Percentiles rank a stretch among this genome's conserved stretches.
Conservation (phyloP, 2,888 invertebrate species). For the Steinernema carpocapsae region DNA sequence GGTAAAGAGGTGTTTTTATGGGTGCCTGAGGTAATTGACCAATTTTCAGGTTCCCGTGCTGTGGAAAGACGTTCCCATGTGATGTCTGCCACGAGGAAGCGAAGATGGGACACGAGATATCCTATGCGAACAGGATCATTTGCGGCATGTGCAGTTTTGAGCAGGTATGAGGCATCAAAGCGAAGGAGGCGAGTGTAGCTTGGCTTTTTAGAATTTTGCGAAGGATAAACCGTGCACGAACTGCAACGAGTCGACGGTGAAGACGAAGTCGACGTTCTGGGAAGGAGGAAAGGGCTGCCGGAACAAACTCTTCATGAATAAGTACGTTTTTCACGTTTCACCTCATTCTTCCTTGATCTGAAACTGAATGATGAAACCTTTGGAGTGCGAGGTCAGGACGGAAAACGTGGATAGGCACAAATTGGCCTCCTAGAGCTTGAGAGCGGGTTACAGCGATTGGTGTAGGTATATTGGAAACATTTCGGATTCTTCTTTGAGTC, state of each 20-base stretch:
- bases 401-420: too few relatives aligned
- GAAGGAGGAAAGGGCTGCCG: slow-evolving; percentile 72
- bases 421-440: too few relatives aligned
- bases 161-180: slow-evolving; percentile 67
- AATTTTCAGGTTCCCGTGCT: slow-evolving; percentile 71
- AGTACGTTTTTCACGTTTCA: slow-evolving; percentile 55
- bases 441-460: too few relatives aligned
- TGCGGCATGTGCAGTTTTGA: slow-evolving; percentile 72
- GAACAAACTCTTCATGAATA: slow-evolving; percentile 70
- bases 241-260: slow-evolving; percentile 42
- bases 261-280: slow-evolving; percentile 69
- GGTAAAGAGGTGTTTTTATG: slow-evolving; percentile 58
- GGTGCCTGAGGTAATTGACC: background rate
- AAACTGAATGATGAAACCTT: too few relatives aligned
- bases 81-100: slow-evolving; percentile 71
- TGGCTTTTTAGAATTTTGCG: slow-evolving; percentile 43
- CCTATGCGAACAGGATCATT: slow-evolving; percentile 71
- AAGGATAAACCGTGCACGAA: slow-evolving; percentile 41
- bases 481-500: too few relatives aligned
- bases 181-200: too few relatives aligned
- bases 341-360: too few relatives aligned
- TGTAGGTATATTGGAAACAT: too few relatives aligned
- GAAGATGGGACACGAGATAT: slow-evolving; percentile 70
- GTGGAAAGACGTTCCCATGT: slow-evolving; percentile 71
- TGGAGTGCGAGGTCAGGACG: too few relatives aligned